Evolutionary conservation across 2,888 invertebrate species (phyloP).

Genomic region (Andrena hattorfiana): DNA sequence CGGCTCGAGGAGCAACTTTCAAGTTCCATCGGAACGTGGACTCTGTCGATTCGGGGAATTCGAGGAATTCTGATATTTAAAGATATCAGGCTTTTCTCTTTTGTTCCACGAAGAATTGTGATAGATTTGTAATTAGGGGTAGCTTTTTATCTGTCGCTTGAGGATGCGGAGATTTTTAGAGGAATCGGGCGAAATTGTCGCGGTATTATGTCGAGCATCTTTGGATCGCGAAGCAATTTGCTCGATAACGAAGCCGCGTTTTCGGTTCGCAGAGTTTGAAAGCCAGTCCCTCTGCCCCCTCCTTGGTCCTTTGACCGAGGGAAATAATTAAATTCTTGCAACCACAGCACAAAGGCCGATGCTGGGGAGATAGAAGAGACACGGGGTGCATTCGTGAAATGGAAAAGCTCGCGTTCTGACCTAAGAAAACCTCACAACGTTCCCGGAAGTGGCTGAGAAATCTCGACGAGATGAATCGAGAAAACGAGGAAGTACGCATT

Average conservation of each 20-base stretch:
- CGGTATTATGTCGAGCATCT: neutral
- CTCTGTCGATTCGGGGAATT: too few relatives aligned
- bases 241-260: neutral
- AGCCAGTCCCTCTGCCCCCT: neutral
- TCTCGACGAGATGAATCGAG: conserved; percentile 79
- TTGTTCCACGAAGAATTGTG: too few relatives aligned
- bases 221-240: conserved; percentile 10
- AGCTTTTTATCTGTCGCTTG: too few relatives aligned
- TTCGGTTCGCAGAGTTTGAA: neutral
- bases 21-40: neutral
- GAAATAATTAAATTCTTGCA: conserved; percentile 37
- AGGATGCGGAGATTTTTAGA: too few relatives aligned
- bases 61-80: too few relatives aligned
- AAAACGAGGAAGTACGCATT: conserved; percentile 82
- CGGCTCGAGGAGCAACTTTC: neutral
- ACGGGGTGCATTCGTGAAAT: conserved; percentile 41
- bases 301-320: neutral
- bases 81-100: too few relatives aligned
- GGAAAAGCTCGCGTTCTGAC: conserved; percentile 33
- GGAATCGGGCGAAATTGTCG: neutral
- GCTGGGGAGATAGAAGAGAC: conserved; percentile 9
- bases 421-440: conserved; percentile 21
- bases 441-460: conserved; percentile 14
- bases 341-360: conserved; percentile 35
- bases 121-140: too few relatives aligned